Conservation (phyloP, 2,797 vertebrate genomes). For the Dendrocincla tyrannina region DNA sequence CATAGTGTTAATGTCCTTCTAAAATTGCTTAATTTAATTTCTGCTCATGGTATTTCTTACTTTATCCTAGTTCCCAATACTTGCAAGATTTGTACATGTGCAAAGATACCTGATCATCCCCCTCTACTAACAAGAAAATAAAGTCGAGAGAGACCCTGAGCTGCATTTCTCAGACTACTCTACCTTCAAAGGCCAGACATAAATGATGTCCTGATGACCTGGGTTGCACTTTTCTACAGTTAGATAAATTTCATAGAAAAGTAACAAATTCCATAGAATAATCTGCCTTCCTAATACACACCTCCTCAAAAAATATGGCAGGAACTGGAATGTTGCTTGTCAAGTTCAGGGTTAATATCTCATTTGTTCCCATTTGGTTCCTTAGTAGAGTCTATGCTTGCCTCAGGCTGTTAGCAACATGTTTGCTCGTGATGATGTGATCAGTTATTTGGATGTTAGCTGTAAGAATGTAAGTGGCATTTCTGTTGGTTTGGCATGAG, state of each 20-base stretch:
- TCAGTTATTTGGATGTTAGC: slow-evolving; percentile 29
- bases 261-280: background rate
- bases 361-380: slow-evolving; percentile 19
- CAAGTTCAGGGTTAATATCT: slow-evolving; percentile 29
- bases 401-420: background rate
- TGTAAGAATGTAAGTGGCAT: slow-evolving; percentile 13
- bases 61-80: background rate
- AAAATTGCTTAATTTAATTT: background rate
- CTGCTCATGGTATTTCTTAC: background rate
- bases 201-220: background rate
- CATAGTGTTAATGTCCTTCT: background rate
- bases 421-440: slow-evolving; percentile 43
- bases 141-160: background rate
- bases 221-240: background rate
- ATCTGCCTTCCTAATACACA: background rate
- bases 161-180: background rate
- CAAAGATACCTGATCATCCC: background rate
- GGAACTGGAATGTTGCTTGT: slow-evolving; percentile 49
- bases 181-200: background rate
- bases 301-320: background rate
- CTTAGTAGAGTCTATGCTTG: background rate
- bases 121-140: background rate
- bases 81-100: rapidly evolving
- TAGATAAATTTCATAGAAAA: background rate
- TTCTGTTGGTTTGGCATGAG: slow-evolving; percentile 5